A percentile compares a stretch with the other conserved stretches of the same genome.
phyloP scores from a whole-genome alignment of 2,113 vertebrate species.

The Gymnarchus niloticus region DNA sequence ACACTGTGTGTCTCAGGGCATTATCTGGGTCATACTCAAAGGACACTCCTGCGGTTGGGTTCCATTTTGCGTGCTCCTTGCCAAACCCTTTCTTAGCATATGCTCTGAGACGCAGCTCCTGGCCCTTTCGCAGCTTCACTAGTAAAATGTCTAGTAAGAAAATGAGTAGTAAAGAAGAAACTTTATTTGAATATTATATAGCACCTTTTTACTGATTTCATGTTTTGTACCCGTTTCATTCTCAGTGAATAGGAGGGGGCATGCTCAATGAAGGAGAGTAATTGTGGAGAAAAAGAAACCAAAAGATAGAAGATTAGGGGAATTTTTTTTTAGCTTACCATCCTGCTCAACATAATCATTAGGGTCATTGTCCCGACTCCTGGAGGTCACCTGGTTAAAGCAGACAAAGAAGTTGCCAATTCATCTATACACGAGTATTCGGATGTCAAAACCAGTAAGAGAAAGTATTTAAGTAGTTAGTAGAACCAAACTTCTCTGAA shows the following conservation, averaged over 20 bases:
- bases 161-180: background rate
- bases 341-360: slow-evolving; percentile 96
- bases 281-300: background rate
- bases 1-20: slow-evolving; percentile 87
- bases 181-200: background rate
- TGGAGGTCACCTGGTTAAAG: slow-evolving; percentile 80
- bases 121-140: slow-evolving; percentile 92
- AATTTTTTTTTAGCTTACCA: slow-evolving; percentile 54
- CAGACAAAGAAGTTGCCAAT: background rate
- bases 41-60: slow-evolving; percentile 89
- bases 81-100: slow-evolving; percentile 97
- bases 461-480: background rate
- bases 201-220: background rate
- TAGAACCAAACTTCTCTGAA: background rate
- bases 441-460: background rate
- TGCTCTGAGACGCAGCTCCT: slow-evolving; percentile 85
- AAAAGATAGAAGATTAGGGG: background rate
- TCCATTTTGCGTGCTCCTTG: slow-evolving; percentile 98
- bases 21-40: slow-evolving; percentile 98
- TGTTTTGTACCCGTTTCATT: background rate
- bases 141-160: slow-evolving; percentile 79
- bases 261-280: background rate
- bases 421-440: background rate
- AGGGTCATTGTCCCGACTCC: slow-evolving; percentile 91
- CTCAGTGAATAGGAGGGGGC: background rate